These are phyloP conservation scores for Manacus vitellinus DNA, from an alignment of 2,113 vertebrate genomes.

Conservation along the genomic window DNA sequence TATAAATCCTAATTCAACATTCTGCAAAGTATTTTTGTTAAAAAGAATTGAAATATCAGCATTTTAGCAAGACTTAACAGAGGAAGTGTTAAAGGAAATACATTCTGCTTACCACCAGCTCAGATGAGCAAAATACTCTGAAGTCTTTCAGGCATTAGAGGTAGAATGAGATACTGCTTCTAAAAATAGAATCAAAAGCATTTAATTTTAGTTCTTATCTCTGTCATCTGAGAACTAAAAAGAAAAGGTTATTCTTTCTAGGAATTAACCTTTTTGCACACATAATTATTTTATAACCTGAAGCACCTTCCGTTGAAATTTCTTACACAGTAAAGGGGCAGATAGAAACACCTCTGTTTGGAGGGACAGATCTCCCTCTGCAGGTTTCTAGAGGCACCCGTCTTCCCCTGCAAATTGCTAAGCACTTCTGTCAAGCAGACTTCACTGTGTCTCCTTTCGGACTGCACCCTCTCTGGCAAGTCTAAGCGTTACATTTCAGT, in stretches of 20 bases:
- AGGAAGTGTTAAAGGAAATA: not conserved
- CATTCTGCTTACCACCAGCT: not conserved
- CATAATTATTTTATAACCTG: not conserved
- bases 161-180: not conserved
- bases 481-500: not conserved
- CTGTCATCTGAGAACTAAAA: not conserved
- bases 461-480: not conserved
- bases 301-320: not conserved
- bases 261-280: not conserved
- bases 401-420: not conserved
- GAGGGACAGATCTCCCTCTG: not conserved
- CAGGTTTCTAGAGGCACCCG: not conserved
- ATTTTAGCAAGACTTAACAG: not conserved
- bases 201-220: not conserved
- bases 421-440: not conserved
- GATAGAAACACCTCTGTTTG: not conserved
- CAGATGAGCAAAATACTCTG: not conserved
- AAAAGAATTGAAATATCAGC: not conserved
- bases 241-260: not conserved
- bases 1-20: not conserved
- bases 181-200: not conserved
- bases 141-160: not conserved
- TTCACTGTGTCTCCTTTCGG: not conserved
- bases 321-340: not conserved
- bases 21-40: not conserved